Evolutionary conservation across 1,140 invertebrate species (phyloP).

Genomic region (Panagrolaimus sp.): DNA sequence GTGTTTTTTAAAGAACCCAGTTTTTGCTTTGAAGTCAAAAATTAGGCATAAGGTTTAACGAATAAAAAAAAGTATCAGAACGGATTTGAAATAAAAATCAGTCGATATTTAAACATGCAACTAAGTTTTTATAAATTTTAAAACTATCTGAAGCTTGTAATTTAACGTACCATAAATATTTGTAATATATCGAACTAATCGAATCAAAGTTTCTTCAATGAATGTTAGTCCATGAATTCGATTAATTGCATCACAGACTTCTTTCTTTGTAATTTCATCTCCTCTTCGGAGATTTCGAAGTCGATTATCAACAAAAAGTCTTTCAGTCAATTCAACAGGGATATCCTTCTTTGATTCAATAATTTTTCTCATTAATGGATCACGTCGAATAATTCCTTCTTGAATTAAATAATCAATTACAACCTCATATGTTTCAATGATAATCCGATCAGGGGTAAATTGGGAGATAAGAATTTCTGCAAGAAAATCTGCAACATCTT

Average conservation of each 20-base stretch:
- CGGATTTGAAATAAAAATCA: too few relatives aligned
- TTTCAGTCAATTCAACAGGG: not conserved
- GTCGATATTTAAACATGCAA: too few relatives aligned
- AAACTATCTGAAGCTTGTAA: too few relatives aligned
- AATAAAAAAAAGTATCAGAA: too few relatives aligned
- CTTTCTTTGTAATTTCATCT: not conserved
- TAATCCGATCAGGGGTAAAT: not conserved
- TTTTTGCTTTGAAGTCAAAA: too few relatives aligned
- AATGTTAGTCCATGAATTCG: not conserved
- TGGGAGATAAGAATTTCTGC: not conserved
- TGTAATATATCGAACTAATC: not conserved
- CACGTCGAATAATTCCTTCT: not conserved
- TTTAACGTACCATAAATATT: conserved; percentile 10
- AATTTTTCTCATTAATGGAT: conserved; percentile 4
- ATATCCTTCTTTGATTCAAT: not conserved
- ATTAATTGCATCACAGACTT: not conserved
- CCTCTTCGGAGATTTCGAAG: not conserved
- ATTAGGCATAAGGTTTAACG: too few relatives aligned
- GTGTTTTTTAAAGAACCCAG: too few relatives aligned
- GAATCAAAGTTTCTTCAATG: not conserved
- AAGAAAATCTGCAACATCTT: not conserved
- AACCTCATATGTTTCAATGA: conserved; percentile 4
- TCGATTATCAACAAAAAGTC: not conserved
- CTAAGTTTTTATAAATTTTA: too few relatives aligned
- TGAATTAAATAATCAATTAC: conserved; percentile 9